Conservation (phyloP, 2,113 vertebrate species). For the Cyprinodon brontotheroides region DNA sequence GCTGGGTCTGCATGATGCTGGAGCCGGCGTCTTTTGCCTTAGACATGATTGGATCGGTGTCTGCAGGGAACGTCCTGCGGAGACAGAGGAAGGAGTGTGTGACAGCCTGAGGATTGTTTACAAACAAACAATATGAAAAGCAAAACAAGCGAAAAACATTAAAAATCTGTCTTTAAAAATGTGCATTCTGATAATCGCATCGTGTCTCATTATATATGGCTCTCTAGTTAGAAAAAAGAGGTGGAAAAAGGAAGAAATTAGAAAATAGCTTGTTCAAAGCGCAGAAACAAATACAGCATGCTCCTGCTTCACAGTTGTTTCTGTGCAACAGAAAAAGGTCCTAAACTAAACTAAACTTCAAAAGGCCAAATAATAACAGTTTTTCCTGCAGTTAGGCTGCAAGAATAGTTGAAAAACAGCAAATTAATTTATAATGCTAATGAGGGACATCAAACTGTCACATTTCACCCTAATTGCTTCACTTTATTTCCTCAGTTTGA, state of each 20-base stretch:
- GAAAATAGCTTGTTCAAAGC: slow-evolving; percentile 23
- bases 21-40: slow-evolving; percentile 83
- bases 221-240: slow-evolving; percentile 7
- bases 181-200: background rate
- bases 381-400: background rate
- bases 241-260: background rate
- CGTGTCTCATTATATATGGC: slow-evolving; percentile 19
- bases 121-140: background rate
- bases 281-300: slow-evolving; percentile 9
- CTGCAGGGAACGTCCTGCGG: slow-evolving; percentile 60
- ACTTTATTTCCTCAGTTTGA: background rate
- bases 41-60: slow-evolving; percentile 75
- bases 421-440: background rate
- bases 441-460: background rate
- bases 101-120: background rate
- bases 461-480: too few species aligned
- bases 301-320: background rate
- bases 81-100: slow-evolving; percentile 14
- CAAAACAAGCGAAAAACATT: background rate
- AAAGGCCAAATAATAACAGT: background rate
- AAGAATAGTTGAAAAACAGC: background rate
- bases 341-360: slow-evolving; percentile 1
- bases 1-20: slow-evolving; percentile 90
- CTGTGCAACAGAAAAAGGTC: slow-evolving; percentile 21
- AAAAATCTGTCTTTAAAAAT: background rate